A percentile compares a stretch with the other conserved stretches of the same genome.
Conservation (phyloP, 2,113 vertebrate species). For the Corythaeola cristata region DNA sequence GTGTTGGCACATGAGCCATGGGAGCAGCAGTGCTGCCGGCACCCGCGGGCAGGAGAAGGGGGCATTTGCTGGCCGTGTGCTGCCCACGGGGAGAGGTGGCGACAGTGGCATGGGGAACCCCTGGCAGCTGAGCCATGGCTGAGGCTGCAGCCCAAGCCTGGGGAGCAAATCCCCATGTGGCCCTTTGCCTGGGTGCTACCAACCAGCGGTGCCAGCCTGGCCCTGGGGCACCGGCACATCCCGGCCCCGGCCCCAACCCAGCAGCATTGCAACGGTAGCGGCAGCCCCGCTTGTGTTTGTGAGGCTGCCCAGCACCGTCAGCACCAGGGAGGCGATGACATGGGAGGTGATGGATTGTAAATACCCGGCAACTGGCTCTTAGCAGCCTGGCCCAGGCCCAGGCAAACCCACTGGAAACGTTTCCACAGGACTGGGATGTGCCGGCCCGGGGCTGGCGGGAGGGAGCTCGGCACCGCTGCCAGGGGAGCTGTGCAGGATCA, state of each 20-base stretch:
- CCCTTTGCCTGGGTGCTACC: background rate
- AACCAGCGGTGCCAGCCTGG: rapidly evolving
- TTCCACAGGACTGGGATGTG: background rate
- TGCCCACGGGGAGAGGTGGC: background rate
- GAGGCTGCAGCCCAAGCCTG: rapidly evolving
- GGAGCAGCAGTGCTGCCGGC: background rate
- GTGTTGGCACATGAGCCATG: rapidly evolving
- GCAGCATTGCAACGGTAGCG: rapidly evolving
- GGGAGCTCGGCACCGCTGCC: background rate
- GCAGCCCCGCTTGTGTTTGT: background rate
- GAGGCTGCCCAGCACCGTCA: background rate
- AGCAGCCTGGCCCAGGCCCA: background rate
- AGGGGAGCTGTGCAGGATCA: background rate
- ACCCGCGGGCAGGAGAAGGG: background rate
- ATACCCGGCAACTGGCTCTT: background rate
- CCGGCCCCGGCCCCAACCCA: background rate
- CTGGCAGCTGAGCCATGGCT: background rate
- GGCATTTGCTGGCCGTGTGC: rapidly evolving
- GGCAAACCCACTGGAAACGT: background rate
- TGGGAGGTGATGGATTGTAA: background rate
- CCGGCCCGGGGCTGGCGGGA: background rate
- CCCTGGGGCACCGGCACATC: rapidly evolving
- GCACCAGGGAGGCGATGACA: background rate
- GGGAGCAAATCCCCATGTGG: background rate
- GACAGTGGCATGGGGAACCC: rapidly evolving